Evolutionary conservation across 1,140 invertebrate species (phyloP).

Genomic region (Coboldia fuscipes): DNA sequence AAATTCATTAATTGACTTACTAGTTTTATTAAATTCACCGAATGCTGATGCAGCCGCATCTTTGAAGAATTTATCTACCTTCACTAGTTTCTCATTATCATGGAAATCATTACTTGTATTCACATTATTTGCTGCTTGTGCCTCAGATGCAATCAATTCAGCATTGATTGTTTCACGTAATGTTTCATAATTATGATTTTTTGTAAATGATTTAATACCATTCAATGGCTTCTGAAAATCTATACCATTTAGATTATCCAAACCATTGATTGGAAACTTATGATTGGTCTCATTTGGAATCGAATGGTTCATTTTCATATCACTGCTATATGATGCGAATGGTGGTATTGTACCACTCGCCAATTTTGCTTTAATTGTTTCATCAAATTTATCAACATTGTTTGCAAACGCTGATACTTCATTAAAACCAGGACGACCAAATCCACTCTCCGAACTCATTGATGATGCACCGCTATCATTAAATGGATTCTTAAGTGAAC

Average conservation of each 20-base stretch:
- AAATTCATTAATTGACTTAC: constrained; percentile 1
- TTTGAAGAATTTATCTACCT: neutral
- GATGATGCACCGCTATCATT: neutral
- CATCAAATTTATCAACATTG: neutral
- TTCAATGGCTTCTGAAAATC: neutral
- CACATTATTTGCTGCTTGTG: neutral
- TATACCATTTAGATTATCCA: neutral
- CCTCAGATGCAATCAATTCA: neutral
- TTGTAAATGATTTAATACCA: neutral
- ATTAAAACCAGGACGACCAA: neutral
- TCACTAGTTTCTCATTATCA: neutral
- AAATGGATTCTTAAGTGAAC: neutral
- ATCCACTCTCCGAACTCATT: neutral
- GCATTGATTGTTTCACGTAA: neutral
- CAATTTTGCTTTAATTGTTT: neutral
- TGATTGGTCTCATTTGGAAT: too few species aligned
- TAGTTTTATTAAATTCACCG: neutral
- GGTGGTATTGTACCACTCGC: neutral
- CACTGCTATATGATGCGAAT: neutral
- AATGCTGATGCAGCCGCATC: neutral
- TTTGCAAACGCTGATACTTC: neutral
- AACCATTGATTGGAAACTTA: too few species aligned
- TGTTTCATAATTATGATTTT: neutral
- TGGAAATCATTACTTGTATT: neutral
- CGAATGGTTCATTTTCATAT: too few species aligned